Evolutionary conservation across 2,888 invertebrate species (phyloP), one percentile per base, ranked within the genome.

Genomic region (Orchesellides sinensis): DNA sequence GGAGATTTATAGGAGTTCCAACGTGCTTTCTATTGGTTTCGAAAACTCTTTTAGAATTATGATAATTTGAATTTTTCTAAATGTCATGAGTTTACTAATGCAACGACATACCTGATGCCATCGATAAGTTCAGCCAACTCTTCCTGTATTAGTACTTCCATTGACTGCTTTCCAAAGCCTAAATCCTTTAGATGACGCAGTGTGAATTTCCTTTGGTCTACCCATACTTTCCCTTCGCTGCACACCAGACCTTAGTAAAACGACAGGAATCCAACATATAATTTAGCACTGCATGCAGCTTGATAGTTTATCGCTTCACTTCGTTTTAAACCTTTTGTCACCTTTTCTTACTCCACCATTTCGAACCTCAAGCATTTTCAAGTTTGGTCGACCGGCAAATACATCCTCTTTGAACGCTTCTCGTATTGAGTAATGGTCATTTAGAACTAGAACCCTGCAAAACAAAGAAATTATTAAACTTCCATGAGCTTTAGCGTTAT

Each of bases 331-430:
- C 40, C 10, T 12, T 21, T n/a, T 6, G 0, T 47, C 80, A 40
- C 88, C 88, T 83, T 69, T 81, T 49, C 79, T 45, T 14, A 87
- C 66, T 6, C 87, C 87, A n/a, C 70, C 78, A 61, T 88, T 88
- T 40, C 88, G 35, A 8, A 86, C 85, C 80, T 86, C 85, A 5
- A 88, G 84, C 88, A 88, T 88, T 83, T 87, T 87, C 5, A 88
- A 63, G 27, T 87, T 66, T 0, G 88, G 88, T 14, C 88, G 61
- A 35, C 88, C 88, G 1, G 80, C 65, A 52, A 88, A 88, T 17
- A 47, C 79, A 23, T 88, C 87, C 56, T 87, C 87, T 40, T 83
- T 85, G 65, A 85, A 87, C 1, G 87, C 87, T 45, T 88, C 86
- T 29, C 84, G 80, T 10, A 88, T 87, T 5, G 80, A 54, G 27